A percentile compares a stretch with the other conserved stretches of the same genome.
These are phyloP conservation scores for Oscheius sp. DNA, from an alignment of 1,140 invertebrate species.

Conservation along the genomic window DNA sequence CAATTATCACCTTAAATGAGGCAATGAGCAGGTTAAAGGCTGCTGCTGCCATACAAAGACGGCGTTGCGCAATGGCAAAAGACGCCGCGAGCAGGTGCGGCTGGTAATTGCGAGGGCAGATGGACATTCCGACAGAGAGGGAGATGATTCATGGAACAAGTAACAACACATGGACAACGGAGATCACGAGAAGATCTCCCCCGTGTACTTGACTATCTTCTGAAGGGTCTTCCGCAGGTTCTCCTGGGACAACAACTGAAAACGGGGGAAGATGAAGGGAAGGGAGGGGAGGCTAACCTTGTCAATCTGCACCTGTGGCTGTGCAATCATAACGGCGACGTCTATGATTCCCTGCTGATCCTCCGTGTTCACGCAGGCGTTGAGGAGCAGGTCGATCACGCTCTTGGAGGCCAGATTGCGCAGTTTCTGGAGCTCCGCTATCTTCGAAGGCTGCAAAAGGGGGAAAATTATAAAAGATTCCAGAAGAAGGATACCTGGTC, in stretches of 20 bases:
- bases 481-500: background rate
- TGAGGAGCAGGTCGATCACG: background rate
- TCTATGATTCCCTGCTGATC: background rate
- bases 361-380: background rate
- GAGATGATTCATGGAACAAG: no score
- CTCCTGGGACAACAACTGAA: no score
- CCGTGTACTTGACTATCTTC: no score
- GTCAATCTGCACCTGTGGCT: background rate
- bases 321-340: background rate
- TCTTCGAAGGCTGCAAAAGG: background rate
- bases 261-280: no score
- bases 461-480: background rate
- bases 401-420: background rate
- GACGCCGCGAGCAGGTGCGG: conserved; percentile 9
- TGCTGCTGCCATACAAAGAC: background rate
- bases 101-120: no score
- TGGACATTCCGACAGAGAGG: no score
- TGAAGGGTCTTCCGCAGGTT: no score
- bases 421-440: background rate
- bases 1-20: conserved; percentile 14
- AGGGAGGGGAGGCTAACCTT: no score
- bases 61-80: background rate
- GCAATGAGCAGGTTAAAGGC: background rate
- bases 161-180: no score
- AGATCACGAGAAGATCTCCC: no score